These are phyloP conservation scores for Lithophane leautieri DNA, from an alignment of 2,888 invertebrate species.

Conservation along the genomic window DNA sequence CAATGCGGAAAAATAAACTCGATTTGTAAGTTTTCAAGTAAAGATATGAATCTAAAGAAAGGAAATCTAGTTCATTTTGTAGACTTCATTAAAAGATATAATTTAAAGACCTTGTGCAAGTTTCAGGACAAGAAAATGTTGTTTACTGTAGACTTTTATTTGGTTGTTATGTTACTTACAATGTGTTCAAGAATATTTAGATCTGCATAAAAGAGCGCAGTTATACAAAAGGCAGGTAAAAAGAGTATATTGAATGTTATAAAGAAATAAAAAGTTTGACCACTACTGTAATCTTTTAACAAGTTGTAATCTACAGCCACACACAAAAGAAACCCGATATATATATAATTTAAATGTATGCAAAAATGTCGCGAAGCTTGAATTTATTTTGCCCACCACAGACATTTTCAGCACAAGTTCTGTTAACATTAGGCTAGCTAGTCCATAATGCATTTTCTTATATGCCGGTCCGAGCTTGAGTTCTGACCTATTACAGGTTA, in stretches of 20 bases:
- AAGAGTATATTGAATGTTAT: neutral
- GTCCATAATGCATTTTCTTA: slow-evolving; percentile 61
- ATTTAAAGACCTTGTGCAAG: slow-evolving; percentile 27
- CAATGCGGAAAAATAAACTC: slow-evolving; percentile 54
- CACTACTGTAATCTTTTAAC: too few relatives aligned
- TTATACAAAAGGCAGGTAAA: neutral
- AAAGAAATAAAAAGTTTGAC: too few relatives aligned
- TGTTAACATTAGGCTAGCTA: slow-evolving; percentile 21
- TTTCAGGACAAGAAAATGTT: neutral
- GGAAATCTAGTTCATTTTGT: slow-evolving; percentile 34
- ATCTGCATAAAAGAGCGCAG: too few relatives aligned
- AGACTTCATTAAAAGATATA: slow-evolving; percentile 56
- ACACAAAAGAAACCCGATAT: neutral
- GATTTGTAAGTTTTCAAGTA: slow-evolving; percentile 36
- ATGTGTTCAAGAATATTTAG: neutral
- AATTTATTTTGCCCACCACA: slow-evolving; percentile 1
- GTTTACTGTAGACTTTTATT: neutral
- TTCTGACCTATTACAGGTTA: slow-evolving; percentile 69
- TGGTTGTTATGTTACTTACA: neutral
- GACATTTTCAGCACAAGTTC: slow-evolving; percentile 29
- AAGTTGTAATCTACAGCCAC: too few relatives aligned
- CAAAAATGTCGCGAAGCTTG: neutral
- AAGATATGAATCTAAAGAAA: slow-evolving; percentile 54
- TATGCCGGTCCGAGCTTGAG: slow-evolving; percentile 33
- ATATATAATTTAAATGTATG: neutral